These are phyloP conservation scores for Halcyon badia DNA, from an alignment of 2,797 vertebrate species.

Conservation along the genomic window DNA sequence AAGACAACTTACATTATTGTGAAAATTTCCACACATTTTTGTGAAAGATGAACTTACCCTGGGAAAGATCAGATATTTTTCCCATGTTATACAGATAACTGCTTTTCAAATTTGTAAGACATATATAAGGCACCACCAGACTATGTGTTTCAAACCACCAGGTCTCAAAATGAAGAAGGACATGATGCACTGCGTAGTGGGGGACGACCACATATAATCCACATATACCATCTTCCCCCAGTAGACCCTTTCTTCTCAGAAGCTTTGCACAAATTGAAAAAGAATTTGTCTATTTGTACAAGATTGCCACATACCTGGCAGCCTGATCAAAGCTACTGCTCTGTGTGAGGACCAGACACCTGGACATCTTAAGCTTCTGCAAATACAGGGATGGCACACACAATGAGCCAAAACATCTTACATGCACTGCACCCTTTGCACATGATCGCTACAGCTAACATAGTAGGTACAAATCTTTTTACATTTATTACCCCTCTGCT, in stretches of 20 bases:
- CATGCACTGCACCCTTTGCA: no score
- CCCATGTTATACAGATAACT: background rate
- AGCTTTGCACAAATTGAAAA: background rate
- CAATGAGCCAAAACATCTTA: background rate
- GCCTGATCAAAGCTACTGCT: background rate
- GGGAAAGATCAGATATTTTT: background rate
- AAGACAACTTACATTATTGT: background rate
- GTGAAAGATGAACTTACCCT: background rate
- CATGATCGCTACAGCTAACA: background rate
- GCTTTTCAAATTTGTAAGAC: background rate
- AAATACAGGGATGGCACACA: fast-evolving
- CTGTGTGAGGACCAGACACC: background rate
- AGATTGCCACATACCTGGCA: background rate
- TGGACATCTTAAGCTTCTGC: background rate
- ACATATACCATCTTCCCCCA: background rate
- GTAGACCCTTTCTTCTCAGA: background rate
- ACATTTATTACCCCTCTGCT: background rate
- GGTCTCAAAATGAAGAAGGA: background rate
- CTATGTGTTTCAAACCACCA: background rate
- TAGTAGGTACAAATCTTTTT: background rate
- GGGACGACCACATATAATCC: background rate
- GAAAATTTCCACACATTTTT: background rate
- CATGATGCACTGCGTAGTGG: background rate
- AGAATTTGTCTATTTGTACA: background rate
- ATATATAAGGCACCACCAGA: background rate